These are phyloP conservation scores for Lagorchestes hirsutus DNA, from an alignment of 2,797 vertebrate genomes.

Conservation along the genomic window DNA sequence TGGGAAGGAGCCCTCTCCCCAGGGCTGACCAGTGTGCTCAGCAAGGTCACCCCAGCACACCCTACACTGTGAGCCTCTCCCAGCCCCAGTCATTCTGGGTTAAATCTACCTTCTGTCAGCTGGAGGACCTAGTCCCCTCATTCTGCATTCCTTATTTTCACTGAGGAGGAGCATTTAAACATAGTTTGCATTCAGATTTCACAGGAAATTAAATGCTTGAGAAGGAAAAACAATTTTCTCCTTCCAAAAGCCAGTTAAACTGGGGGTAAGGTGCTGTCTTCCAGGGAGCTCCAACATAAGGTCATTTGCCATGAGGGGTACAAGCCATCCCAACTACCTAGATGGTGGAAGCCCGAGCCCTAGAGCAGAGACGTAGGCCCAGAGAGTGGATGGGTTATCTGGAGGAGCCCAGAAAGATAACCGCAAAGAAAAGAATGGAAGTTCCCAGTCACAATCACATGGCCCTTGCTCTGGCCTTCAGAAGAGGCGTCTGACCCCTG, in stretches of 20 bases:
- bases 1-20: too few relatives aligned
- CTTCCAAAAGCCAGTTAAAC: not conserved
- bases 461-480: constrained; percentile 57
- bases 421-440: too few relatives aligned
- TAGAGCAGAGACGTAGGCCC: not conserved
- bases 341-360: not conserved
- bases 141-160: constrained; percentile 9
- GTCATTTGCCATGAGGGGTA: not conserved
- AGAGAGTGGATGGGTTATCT: too few relatives aligned
- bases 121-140: not conserved
- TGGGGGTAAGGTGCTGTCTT: not conserved
- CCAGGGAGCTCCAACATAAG: not conserved
- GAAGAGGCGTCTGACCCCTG: constrained; percentile 75
- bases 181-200: constrained; percentile 34
- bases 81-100: not conserved
- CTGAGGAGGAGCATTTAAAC: constrained; percentile 20
- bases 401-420: too few relatives aligned
- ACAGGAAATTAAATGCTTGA: constrained; percentile 31
- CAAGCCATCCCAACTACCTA: too few relatives aligned
- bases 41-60: too few relatives aligned
- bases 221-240: constrained; percentile 18
- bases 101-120: not conserved
- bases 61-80: not conserved
- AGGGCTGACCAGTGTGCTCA: too few relatives aligned
- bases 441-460: not conserved